Conservation (phyloP, 2,113 vertebrate genomes). For the Mesitornis unicolor region DNA sequence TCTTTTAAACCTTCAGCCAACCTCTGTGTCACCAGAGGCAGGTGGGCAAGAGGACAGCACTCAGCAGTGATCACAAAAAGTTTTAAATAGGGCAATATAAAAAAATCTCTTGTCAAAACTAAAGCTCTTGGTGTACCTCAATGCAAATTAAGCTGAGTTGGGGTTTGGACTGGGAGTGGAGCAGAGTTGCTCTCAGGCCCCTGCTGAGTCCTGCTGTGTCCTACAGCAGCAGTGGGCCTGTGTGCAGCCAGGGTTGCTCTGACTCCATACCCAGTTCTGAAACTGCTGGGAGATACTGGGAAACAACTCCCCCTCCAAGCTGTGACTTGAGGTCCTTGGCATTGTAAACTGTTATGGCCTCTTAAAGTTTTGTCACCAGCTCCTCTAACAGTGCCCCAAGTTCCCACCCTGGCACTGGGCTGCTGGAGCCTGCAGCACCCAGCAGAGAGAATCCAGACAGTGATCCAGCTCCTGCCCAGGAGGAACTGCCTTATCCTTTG, state of each 20-base stretch:
- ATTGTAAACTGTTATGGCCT: background rate
- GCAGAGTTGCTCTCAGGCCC: fast-evolving
- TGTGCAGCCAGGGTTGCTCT: too few species aligned
- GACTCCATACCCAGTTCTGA: fast-evolving
- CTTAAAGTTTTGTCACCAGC: too few species aligned
- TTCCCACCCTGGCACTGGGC: fast-evolving
- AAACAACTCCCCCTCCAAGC: fast-evolving
- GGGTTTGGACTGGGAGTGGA: background rate
- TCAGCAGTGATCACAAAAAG: background rate
- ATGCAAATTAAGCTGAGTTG: background rate
- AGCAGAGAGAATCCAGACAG: too few species aligned
- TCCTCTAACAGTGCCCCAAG: background rate
- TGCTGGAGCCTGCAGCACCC: background rate
- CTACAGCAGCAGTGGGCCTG: fast-evolving
- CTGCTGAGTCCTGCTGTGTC: too few species aligned
- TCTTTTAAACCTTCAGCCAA: background rate
- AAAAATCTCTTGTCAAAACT: too few species aligned
- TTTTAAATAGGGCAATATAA: background rate
- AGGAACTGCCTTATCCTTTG: background rate
- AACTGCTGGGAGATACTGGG: background rate
- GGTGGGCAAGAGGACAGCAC: fast-evolving
- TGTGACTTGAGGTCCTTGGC: too few species aligned
- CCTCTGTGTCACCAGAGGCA: background rate
- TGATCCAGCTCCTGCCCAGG: fast-evolving
- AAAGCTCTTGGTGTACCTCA: background rate